Conservation (phyloP, 1,140 invertebrate genomes). For the Caenorhabditis remanei region DNA sequence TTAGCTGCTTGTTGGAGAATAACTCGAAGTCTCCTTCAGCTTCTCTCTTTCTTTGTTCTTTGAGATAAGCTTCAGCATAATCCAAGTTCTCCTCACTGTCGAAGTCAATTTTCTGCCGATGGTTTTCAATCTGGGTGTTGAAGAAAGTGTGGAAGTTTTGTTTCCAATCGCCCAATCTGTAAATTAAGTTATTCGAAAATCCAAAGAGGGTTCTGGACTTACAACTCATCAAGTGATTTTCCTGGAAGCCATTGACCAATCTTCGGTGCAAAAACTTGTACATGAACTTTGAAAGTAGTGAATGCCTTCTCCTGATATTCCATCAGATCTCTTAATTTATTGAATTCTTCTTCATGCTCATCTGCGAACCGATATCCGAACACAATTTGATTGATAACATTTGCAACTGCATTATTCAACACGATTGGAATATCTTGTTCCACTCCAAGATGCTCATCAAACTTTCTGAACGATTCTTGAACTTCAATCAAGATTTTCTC, state of each 20-base stretch:
- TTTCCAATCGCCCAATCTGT: neutral
- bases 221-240: neutral
- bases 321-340: neutral
- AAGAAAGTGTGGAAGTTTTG: conserved; percentile 41
- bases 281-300: conserved; percentile 11
- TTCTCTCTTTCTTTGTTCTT: conserved; percentile 45
- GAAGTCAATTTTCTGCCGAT: conserved; percentile 47
- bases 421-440: neutral
- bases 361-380: conserved; percentile 61
- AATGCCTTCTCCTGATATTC: neutral
- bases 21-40: conserved; percentile 2
- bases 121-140: conserved; percentile 54
- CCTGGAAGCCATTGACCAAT: neutral
- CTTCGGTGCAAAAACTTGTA: neutral
- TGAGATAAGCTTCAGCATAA: conserved; percentile 60
- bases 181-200: neutral
- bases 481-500: conserved; percentile 6
- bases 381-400: conserved; percentile 60
- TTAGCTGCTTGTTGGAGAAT: conserved; percentile 59
- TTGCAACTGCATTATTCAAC: conserved; percentile 38
- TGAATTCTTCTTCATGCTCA: neutral
- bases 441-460: neutral
- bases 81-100: conserved; percentile 43
- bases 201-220: neutral
- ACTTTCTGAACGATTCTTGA: neutral